Evolutionary conservation across 1,140 invertebrate genomes (phyloP).

Genomic region (Orchestia grillus): DNA sequence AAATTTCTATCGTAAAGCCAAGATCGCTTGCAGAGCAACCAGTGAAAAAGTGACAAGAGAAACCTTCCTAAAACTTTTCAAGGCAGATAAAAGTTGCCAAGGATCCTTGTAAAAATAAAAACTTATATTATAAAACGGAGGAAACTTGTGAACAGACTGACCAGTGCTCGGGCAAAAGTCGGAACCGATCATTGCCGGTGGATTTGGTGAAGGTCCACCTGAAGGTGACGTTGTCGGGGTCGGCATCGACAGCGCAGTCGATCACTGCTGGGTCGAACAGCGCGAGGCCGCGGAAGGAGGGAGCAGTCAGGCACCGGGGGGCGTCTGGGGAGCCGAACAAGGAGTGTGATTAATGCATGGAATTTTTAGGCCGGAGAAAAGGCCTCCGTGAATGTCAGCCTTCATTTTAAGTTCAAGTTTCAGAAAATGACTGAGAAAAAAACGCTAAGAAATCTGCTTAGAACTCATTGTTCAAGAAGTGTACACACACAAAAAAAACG

Average conservation of each 20-base stretch:
- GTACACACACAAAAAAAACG: too few species aligned
- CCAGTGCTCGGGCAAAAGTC: conserved; percentile 12
- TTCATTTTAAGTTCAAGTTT: background rate
- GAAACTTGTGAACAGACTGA: background rate
- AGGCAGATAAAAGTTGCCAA: too few species aligned
- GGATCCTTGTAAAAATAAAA: too few species aligned
- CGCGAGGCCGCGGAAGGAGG: conserved; percentile 34
- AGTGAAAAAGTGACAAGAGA: too few species aligned
- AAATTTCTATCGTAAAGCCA: too few species aligned
- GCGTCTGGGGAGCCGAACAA: conserved; percentile 22
- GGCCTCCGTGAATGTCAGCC: background rate
- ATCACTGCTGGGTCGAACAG: conserved; percentile 37
- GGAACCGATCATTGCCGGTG: conserved; percentile 48
- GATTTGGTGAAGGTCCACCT: conserved; percentile 59
- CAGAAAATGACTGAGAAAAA: too few species aligned
- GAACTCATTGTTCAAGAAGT: background rate
- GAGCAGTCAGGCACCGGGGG: conserved; percentile 49
- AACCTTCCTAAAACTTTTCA: too few species aligned
- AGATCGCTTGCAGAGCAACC: too few species aligned
- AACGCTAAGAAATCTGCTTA: too few species aligned
- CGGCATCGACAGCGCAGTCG: conserved; percentile 53
- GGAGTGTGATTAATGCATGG: too few species aligned
- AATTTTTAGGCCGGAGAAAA: background rate
- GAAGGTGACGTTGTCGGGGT: conserved; percentile 58
- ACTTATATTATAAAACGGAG: background rate